A percentile compares a stretch with the other conserved stretches of the same genome.
These are phyloP conservation scores for Cyprichromis sp. DNA, from an alignment of 2,113 vertebrate species.

Conservation along the genomic window DNA sequence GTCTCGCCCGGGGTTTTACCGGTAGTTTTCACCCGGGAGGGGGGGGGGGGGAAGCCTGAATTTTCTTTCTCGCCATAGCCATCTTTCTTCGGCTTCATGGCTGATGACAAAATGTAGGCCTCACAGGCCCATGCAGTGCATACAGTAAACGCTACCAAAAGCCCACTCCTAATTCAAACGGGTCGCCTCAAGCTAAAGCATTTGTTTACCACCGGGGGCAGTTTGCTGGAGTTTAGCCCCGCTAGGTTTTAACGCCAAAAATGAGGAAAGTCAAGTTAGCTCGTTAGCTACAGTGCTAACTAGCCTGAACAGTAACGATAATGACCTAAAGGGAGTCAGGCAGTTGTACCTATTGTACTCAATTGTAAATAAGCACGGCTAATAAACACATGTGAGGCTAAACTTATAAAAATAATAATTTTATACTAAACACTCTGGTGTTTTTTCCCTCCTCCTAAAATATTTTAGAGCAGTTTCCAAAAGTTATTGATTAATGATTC, in stretches of 20 bases:
- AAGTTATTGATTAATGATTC: constrained; percentile 46
- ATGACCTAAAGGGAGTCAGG: constrained; percentile 8
- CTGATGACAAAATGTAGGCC: constrained; percentile 88
- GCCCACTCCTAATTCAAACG: background rate
- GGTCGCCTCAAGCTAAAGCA: background rate
- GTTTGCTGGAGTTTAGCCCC: constrained; percentile 5
- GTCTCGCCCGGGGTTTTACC: constrained; percentile 54
- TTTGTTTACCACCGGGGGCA: background rate
- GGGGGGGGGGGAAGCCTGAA: constrained; percentile 64
- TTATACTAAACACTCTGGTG: rapidly evolving
- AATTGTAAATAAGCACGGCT: constrained; percentile 13
- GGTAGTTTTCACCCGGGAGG: constrained; percentile 60
- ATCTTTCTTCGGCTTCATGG: constrained; percentile 92
- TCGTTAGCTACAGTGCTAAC: constrained; percentile 66
- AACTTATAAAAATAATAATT: background rate
- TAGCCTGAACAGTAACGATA: constrained; percentile 39
- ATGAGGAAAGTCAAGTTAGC: constrained; percentile 40
- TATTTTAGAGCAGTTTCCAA: background rate
- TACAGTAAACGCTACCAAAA: constrained; percentile 30
- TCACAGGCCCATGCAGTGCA: constrained; percentile 80
- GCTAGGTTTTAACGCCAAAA: background rate
- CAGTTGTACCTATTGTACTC: constrained; percentile 2
- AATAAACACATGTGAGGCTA: background rate
- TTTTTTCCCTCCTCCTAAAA: background rate
- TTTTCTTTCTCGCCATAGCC: constrained; percentile 83